Conservation (phyloP, 2,888 invertebrate genomes). For the Zygothrica quintamaculata region DNA sequence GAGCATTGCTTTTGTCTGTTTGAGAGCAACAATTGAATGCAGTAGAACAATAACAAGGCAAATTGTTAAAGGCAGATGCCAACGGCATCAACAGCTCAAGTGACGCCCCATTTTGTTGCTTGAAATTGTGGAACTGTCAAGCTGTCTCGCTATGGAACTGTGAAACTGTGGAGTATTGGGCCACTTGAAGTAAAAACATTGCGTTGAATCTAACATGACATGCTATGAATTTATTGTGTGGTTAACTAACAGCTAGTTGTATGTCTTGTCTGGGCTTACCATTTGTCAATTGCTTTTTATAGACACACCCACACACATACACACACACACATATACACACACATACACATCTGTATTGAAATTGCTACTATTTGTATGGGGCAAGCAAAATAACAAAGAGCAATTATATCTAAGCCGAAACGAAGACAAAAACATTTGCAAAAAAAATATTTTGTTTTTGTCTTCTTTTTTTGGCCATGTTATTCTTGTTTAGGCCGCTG, state of each 20-base stretch:
- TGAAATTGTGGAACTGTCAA: no score
- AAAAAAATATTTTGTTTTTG: no score
- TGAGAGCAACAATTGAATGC: conserved; percentile 9
- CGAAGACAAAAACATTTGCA: conserved; percentile 4
- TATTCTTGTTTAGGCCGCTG: conserved; percentile 31
- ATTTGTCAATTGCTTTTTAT: conserved; percentile 37
- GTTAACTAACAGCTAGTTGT: conserved; percentile 12
- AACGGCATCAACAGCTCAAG: no score
- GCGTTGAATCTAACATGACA: conserved; percentile 10
- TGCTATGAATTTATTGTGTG: conserved; percentile 17
- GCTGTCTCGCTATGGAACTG: no score
- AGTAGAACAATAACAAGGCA: conserved; percentile 7
- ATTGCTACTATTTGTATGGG: no score
- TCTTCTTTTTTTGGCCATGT: conserved; percentile 10
- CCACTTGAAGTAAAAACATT: conserved; percentile 9
- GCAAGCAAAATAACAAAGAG: conserved; percentile 31
- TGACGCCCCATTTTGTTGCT: no score
- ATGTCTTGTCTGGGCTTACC: conserved; percentile 1
- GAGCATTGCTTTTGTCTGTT: background rate
- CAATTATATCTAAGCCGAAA: conserved; percentile 36
- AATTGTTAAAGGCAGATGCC: background rate
- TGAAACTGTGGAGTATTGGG: no score
- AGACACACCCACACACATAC: conserved; percentile 9
- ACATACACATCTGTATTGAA: no score
- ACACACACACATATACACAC: background rate